These are phyloP conservation scores for Tortrix viridana DNA, from an alignment of 2,888 invertebrate genomes.

Conservation along the genomic window DNA sequence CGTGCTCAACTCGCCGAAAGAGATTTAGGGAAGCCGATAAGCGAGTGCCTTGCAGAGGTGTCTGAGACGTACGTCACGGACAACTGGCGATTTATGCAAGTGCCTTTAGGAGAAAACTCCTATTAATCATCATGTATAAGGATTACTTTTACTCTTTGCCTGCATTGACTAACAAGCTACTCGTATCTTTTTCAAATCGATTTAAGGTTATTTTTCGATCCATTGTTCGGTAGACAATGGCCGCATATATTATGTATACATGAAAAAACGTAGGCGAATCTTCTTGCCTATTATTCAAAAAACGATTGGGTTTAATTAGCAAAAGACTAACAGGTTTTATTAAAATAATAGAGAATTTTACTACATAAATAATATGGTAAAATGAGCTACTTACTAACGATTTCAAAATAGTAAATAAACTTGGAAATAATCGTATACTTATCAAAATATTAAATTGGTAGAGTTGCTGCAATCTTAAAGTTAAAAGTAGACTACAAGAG, in stretches of 20 bases:
- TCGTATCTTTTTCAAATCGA: neutral
- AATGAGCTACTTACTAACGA: too few species aligned
- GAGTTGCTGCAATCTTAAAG: neutral
- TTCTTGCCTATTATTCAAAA: too few species aligned
- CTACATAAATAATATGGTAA: too few species aligned
- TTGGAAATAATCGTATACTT: too few species aligned
- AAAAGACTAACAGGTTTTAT: too few species aligned
- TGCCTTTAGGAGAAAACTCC: slow-evolving; percentile 35
- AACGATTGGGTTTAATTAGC: too few species aligned
- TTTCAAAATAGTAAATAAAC: too few species aligned
- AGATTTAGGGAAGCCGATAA: slow-evolving; percentile 71
- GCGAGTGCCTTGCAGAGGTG: slow-evolving; percentile 62
- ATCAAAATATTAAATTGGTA: too few species aligned
- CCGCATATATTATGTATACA: too few species aligned
- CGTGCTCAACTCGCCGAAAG: slow-evolving; percentile 64
- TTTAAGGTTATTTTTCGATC: neutral
- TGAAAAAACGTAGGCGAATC: too few species aligned
- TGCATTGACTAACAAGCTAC: slow-evolving; percentile 17
- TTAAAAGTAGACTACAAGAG: slow-evolving; percentile 5
- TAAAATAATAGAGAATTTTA: too few species aligned
- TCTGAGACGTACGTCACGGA: slow-evolving; percentile 41
- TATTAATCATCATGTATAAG: slow-evolving; percentile 35
- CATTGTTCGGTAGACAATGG: too few species aligned
- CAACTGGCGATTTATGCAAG: slow-evolving; percentile 40
- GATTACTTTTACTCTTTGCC: slow-evolving; percentile 15